Percentiles rank a stretch among this genome's conserved stretches.
Conservation (phyloP, 1,140 invertebrate genomes). For the Nixonia krombeini region DNA sequence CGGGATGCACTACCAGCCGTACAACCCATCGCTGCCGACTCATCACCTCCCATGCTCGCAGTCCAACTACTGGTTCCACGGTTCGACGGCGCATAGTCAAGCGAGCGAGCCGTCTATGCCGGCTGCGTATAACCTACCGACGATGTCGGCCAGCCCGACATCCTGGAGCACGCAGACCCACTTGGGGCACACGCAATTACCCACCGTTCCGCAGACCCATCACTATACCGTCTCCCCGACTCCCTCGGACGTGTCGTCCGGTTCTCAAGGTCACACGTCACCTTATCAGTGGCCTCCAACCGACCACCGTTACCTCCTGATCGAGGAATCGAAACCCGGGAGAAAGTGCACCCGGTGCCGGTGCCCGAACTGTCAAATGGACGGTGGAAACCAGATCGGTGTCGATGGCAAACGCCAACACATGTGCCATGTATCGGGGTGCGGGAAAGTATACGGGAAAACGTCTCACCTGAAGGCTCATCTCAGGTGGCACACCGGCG, state of each 20-base stretch:
- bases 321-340: constrained; percentile 8
- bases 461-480: constrained; percentile 92
- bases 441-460: constrained; percentile 92
- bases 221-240: constrained; percentile 54
- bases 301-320: constrained; percentile 25
- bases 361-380: constrained; percentile 81
- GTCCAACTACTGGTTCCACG: constrained; percentile 50
- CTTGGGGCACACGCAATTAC: constrained; percentile 29
- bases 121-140: constrained; percentile 44
- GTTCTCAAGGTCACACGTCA: constrained; percentile 31
- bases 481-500: constrained; percentile 87
- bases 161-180: constrained; percentile 46
- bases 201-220: constrained; percentile 34
- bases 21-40: constrained; percentile 31
- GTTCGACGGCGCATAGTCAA: constrained; percentile 32
- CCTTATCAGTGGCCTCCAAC: constrained; percentile 54
- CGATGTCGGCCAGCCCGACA: constrained; percentile 26
- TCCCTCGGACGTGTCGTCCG: constrained; percentile 38
- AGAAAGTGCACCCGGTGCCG: constrained; percentile 74
- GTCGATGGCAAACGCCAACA: constrained; percentile 83
- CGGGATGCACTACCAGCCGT: constrained; percentile 47
- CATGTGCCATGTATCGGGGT: constrained; percentile 92
- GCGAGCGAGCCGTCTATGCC: constrained; percentile 46
- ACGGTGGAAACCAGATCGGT: constrained; percentile 73
- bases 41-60: constrained; percentile 26